phyloP scores from a whole-genome alignment of 92 coral and sea anemone species.

The Paramuricea clavata region DNA sequence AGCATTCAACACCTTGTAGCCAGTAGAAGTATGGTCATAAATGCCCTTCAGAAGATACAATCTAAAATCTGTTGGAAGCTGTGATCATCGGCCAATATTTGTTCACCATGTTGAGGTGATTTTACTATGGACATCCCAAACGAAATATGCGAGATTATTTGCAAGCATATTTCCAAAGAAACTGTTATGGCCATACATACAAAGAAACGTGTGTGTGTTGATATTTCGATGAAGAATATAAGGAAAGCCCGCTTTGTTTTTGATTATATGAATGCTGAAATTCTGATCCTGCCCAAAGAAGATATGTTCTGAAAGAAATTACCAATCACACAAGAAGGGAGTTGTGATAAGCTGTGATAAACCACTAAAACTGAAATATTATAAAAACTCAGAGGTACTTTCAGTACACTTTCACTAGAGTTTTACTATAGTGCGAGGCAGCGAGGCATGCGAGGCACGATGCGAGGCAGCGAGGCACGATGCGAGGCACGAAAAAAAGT shows the following conservation, averaged over 20 bases:
- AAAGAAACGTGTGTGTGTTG: constrained; percentile 35
- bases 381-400: constrained; percentile 54
- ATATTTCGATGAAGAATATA: constrained; percentile 32
- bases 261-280: constrained; percentile 60
- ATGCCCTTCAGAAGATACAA: not conserved
- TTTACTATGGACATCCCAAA: constrained; percentile 14
- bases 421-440: not conserved
- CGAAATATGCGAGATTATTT: not conserved
- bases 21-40: not conserved
- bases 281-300: constrained; percentile 27
- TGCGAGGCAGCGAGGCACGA: too few relatives aligned
- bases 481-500: not conserved
- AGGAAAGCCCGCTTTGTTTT: constrained; percentile 63
- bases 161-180: not conserved
- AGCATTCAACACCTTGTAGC: not conserved
- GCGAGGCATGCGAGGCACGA: not conserved
- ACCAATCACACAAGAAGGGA: constrained; percentile 22
- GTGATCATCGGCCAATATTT: not conserved
- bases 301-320: constrained; percentile 51
- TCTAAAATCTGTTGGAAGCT: not conserved
- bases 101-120: not conserved
- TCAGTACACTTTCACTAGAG: not conserved
- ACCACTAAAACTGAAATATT: constrained; percentile 55
- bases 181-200: constrained; percentile 35
- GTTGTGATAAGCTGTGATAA: constrained; percentile 53